Evolutionary conservation across 1,140 invertebrate species (phyloP).

Genomic region (Drosophila punjabiensis): DNA sequence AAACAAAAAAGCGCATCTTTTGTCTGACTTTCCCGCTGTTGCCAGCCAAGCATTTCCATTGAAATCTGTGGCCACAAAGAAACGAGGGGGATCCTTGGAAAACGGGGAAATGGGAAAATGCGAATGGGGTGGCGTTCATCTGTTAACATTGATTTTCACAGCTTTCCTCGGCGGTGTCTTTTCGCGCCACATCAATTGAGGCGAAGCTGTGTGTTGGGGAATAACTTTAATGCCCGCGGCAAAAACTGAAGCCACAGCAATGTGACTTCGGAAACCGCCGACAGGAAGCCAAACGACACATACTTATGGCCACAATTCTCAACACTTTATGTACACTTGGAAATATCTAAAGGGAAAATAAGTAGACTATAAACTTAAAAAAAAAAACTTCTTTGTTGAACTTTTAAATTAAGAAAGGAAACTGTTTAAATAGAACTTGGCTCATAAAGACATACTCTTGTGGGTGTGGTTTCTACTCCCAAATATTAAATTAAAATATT

Average conservation of each 20-base stretch:
- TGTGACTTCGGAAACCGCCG: slow-evolving; percentile 60
- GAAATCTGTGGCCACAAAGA: slow-evolving; percentile 19
- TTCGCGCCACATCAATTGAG: slow-evolving; percentile 47
- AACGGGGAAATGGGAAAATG: background rate
- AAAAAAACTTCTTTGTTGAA: background rate
- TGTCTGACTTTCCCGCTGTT: slow-evolving; percentile 22
- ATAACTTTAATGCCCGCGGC: slow-evolving; percentile 37
- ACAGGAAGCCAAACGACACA: slow-evolving; percentile 50
- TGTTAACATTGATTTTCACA: slow-evolving; percentile 67
- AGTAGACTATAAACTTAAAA: too few species aligned
- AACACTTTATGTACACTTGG: slow-evolving; percentile 23
- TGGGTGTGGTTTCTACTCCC: background rate
- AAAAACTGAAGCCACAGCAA: slow-evolving; percentile 65
- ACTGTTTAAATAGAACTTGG: too few species aligned
- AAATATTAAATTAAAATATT: background rate
- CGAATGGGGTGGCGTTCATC: slow-evolving; percentile 5
- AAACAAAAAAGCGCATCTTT: slow-evolving; percentile 38
- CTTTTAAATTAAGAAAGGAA: background rate
- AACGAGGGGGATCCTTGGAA: background rate
- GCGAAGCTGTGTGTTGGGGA: slow-evolving; percentile 8
- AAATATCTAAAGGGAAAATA: background rate
- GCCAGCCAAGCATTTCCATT: slow-evolving; percentile 42
- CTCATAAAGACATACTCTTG: too few species aligned
- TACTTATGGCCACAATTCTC: slow-evolving; percentile 20
- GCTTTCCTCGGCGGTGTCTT: slow-evolving; percentile 29